Base-by-base conservation (phyloP, 1,140 invertebrate genomes). In the Nylanderia fulva region DNA sequence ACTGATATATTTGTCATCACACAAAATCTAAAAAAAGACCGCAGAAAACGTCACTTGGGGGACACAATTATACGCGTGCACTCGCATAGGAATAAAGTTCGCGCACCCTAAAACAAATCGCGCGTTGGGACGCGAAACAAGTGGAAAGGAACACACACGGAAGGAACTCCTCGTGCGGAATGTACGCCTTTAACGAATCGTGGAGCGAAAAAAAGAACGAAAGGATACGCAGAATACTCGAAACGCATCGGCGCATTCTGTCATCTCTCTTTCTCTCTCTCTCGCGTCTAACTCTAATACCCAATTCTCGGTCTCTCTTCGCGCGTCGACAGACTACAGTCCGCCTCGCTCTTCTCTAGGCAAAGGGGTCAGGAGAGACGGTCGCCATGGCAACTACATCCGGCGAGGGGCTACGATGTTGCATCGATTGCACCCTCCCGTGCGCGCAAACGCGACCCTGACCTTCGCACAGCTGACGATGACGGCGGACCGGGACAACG, bases 301-400 rank as follows among this genome's bases (percentile, higher is more conserved):
- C 13, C 77, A 74, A 60, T 80, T 24, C 72, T 18, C 76, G 33
- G 29, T 54, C 33, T 61, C 84, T 56, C 61, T 54, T 11, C 27
- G 39, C 48, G 45, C 24, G 76, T 75, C 85, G 61, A 36, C 68
- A 39, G 33, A 29, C 64, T 24, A 29, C 72, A 9, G 42, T 45
- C 54, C 68, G 68, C 52, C 36, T 56, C 86, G 72, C n/a, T 66
- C 75, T 33, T 69, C 85, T 77, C 85, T 77, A 74, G 29, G 85
- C 87, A 92, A 91, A 88, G 91, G 91, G 92, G 91, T 91, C 86
- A 93, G 85, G 88, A 90, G 86, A 91, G 85, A 91, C 85, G 89
- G 93, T 94, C 90, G 42, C 91, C 89, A 94, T 94, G 91, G 92
- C 88, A 90, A 94, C 92, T 90, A 91, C 84, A 89, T 87, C 85